Evolutionary conservation across 2,113 vertebrate genomes (phyloP).

Genomic region (Notothenia coriiceps): DNA sequence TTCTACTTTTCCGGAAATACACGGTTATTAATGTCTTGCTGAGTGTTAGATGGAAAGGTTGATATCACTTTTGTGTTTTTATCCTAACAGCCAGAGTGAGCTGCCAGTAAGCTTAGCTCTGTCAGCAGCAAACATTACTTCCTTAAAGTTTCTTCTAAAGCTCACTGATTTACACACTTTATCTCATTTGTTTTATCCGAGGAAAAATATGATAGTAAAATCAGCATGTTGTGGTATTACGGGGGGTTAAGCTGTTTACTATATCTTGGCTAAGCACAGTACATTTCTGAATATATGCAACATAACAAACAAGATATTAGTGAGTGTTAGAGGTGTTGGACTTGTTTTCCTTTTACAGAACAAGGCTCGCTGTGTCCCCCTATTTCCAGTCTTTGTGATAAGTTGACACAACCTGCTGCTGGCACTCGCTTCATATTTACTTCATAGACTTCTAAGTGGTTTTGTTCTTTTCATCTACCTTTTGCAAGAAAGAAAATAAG

Average conservation of each 20-base stretch:
- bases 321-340: background rate
- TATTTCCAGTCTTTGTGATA: background rate
- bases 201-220: background rate
- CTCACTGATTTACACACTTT: background rate
- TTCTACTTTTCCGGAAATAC: background rate
- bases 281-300: background rate
- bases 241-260: background rate
- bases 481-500: background rate
- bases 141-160: background rate
- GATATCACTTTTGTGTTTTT: background rate
- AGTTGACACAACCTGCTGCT: background rate
- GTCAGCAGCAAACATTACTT: background rate
- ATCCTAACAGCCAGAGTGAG: background rate
- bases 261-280: background rate
- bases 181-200: background rate
- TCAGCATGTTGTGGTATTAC: background rate
- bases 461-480: background rate
- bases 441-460: background rate
- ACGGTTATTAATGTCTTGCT: background rate
- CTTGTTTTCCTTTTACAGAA: background rate
- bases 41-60: background rate
- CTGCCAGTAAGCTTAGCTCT: background rate
- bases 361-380: too few species aligned
- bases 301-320: background rate
- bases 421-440: background rate